These are phyloP conservation scores for Thunnus maccoyii DNA, from an alignment of 2,113 vertebrate genomes.

Conservation along the genomic window DNA sequence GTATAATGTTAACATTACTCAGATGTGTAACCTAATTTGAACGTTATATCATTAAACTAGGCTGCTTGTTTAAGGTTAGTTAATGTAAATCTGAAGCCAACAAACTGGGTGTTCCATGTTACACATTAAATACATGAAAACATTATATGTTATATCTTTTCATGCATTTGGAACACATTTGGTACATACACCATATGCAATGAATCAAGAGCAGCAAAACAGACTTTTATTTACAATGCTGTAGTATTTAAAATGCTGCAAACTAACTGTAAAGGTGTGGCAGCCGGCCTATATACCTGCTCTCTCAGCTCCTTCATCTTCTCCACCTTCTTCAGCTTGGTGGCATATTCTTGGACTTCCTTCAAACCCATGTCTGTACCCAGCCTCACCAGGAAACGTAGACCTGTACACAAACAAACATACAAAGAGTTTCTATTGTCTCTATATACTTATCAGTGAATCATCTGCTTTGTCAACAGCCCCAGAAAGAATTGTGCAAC, in stretches of 20 bases:
- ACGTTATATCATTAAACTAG: neutral
- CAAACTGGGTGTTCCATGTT: neutral
- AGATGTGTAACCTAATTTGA: neutral
- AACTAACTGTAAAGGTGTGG: neutral
- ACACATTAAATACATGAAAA: neutral
- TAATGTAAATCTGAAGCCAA: neutral
- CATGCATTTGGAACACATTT: neutral
- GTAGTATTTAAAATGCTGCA: neutral
- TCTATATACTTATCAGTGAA: neutral
- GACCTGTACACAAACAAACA: constrained; percentile 81
- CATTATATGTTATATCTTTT: neutral
- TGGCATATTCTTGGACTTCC: constrained; percentile 94
- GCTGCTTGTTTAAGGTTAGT: neutral
- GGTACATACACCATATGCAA: too few relatives aligned
- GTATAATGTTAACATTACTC: neutral
- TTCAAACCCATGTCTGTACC: constrained; percentile 95
- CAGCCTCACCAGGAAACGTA: constrained; percentile 94
- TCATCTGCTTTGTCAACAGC: constrained; percentile 7
- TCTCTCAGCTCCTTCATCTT: constrained; percentile 96
- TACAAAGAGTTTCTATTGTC: neutral
- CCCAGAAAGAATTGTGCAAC: neutral
- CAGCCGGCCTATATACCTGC: constrained; percentile 84
- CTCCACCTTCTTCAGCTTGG: constrained; percentile 95
- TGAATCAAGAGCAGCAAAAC: too few relatives aligned
- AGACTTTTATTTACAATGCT: too few relatives aligned